Evolutionary conservation across 2,113 vertebrate species (phyloP).

Genomic region (Porphyrio hochstetteri): DNA sequence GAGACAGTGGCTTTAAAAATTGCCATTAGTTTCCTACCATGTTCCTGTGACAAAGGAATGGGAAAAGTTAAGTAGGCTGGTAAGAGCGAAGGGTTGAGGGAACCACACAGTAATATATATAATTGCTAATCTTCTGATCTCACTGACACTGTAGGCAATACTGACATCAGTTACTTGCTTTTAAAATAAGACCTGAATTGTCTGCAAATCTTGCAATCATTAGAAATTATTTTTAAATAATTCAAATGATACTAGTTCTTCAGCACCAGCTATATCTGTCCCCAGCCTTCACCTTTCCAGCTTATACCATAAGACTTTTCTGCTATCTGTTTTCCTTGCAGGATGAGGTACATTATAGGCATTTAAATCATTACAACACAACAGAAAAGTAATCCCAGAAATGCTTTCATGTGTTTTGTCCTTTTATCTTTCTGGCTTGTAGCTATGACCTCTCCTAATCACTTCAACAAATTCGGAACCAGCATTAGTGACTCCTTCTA

Average conservation of each 20-base stretch:
- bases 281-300: neutral
- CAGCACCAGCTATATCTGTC: neutral
- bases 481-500: neutral
- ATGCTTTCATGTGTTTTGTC: neutral
- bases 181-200: neutral
- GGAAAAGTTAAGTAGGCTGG: neutral
- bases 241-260: neutral
- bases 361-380: neutral
- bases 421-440: neutral
- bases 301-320: neutral
- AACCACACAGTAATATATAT: neutral
- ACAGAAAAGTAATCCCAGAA: neutral
- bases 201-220: neutral
- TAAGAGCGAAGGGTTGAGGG: neutral
- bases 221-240: neutral
- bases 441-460: neutral
- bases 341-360: neutral
- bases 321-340: neutral
- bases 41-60: neutral
- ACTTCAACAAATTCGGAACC: neutral
- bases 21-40: neutral
- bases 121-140: neutral
- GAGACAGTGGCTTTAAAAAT: neutral
- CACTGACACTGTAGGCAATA: neutral
- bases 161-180: neutral